These are phyloP conservation scores for Cyrtorhinus lividipennis DNA, from an alignment of 1,140 invertebrate species.

Conservation along the genomic window DNA sequence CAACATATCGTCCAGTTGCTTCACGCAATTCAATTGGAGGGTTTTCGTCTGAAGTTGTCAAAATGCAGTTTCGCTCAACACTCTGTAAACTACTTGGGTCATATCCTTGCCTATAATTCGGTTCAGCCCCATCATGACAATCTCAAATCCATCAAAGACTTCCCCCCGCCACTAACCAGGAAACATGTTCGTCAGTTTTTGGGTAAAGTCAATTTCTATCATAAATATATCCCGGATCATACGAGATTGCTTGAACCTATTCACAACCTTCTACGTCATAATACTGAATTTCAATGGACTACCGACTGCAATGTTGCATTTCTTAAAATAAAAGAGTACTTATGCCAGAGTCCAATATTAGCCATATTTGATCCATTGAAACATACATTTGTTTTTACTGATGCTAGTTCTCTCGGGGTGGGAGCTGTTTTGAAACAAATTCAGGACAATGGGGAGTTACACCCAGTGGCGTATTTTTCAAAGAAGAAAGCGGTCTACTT, in stretches of 20 bases:
- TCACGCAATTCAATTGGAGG: conserved; percentile 24
- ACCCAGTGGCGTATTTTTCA: conserved; percentile 28
- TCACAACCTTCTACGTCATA: conserved; percentile 28
- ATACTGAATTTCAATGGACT: conserved; percentile 27
- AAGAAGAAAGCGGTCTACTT: conserved; percentile 28
- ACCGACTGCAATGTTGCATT: conserved; percentile 28
- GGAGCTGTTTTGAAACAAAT: conserved; percentile 27
- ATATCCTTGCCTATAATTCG: conserved; percentile 24
- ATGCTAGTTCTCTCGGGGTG: conserved; percentile 23
- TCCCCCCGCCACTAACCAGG: conserved; percentile 20
- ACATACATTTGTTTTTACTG: conserved; percentile 29
- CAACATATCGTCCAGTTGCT: conserved; percentile 17
- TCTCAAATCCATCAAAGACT: conserved; percentile 24
- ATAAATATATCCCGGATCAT: conserved; percentile 26
- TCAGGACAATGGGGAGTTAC: conserved; percentile 24
- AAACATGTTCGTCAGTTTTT: conserved; percentile 23
- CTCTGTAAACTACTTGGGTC: conserved; percentile 26
- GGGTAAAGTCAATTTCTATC: conserved; percentile 24
- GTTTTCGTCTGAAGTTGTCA: conserved; percentile 28
- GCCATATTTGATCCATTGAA: conserved; percentile 23
- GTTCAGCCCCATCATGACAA: conserved; percentile 24
- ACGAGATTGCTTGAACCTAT: conserved; percentile 27
- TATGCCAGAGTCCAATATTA: conserved; percentile 29
- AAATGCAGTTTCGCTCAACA: conserved; percentile 28
- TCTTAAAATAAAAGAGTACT: conserved; percentile 27